Conservation (phyloP, 2,888 invertebrate species). For the Eremobia ochroleuca region DNA sequence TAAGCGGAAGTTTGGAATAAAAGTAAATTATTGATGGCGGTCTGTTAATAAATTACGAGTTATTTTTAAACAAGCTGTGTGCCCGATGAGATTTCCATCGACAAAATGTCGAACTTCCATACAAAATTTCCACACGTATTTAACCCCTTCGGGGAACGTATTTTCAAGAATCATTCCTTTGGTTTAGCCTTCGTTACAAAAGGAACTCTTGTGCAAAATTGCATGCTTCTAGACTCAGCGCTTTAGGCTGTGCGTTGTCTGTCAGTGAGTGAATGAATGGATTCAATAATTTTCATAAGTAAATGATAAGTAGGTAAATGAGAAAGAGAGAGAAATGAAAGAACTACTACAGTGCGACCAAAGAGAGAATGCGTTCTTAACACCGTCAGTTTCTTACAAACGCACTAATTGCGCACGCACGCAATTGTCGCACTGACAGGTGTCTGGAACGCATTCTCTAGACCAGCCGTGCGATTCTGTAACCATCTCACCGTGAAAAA, state of each 20-base stretch:
- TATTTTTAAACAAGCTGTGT: neutral
- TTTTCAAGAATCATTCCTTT: neutral
- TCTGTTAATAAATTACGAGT: neutral
- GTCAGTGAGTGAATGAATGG: neutral
- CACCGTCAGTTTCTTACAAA: no score
- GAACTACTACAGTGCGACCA: neutral
- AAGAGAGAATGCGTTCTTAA: no score
- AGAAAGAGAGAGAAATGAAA: neutral
- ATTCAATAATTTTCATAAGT: neutral
- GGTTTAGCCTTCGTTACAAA: neutral
- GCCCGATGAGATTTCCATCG: neutral
- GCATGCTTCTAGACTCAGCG: neutral
- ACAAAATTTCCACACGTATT: neutral
- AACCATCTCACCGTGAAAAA: no score
- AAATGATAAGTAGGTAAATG: neutral
- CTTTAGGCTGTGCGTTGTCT: neutral
- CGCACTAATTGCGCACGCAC: no score
- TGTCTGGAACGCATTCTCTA: no score
- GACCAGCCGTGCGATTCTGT: no score
- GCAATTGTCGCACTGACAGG: no score
- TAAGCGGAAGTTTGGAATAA: neutral
- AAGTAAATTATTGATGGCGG: neutral
- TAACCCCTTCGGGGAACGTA: no score
- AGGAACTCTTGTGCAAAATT: no score
- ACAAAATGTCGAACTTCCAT: neutral